A percentile compares a stretch with the other conserved stretches of the same genome.
Evolutionary conservation across 2,113 vertebrate species (phyloP).

Genomic region (Gobius niger): DNA sequence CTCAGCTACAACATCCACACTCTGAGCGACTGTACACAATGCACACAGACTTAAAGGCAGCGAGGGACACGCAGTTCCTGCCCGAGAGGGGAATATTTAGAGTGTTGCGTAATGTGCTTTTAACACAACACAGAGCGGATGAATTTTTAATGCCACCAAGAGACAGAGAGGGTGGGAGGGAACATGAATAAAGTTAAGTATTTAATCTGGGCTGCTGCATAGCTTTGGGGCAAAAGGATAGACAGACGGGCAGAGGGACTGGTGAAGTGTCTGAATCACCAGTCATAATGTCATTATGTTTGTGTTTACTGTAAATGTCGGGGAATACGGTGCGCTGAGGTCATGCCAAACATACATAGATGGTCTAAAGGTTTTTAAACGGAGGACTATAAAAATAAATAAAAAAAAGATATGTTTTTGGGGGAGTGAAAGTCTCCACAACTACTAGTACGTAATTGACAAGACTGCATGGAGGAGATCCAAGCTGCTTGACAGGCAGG

Average conservation of each 20-base stretch:
- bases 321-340: background rate
- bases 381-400: too few species aligned
- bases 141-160: constrained; percentile 70
- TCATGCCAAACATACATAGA: background rate
- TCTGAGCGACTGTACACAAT: constrained; percentile 25
- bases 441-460: too few species aligned
- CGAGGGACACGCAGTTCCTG: constrained; percentile 55
- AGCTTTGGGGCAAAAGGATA: constrained; percentile 29
- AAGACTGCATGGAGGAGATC: background rate
- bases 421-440: too few species aligned
- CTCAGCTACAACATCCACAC: constrained; percentile 1
- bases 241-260: constrained; percentile 39
- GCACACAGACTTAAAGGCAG: constrained; percentile 49
- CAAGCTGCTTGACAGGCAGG: constrained; percentile 30
- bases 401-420: too few species aligned
- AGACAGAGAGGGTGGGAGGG: constrained; percentile 28
- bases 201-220: constrained; percentile 68
- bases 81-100: constrained; percentile 69
- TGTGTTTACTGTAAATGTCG: too few species aligned
- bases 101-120: constrained; percentile 77
- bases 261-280: background rate
- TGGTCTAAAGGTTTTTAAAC: background rate
- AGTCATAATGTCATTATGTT: background rate
- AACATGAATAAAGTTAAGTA: constrained; percentile 70
- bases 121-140: constrained; percentile 74